phyloP scores from a whole-genome alignment of 2,797 vertebrate genomes.

The Micropoecilia bifurca region DNA sequence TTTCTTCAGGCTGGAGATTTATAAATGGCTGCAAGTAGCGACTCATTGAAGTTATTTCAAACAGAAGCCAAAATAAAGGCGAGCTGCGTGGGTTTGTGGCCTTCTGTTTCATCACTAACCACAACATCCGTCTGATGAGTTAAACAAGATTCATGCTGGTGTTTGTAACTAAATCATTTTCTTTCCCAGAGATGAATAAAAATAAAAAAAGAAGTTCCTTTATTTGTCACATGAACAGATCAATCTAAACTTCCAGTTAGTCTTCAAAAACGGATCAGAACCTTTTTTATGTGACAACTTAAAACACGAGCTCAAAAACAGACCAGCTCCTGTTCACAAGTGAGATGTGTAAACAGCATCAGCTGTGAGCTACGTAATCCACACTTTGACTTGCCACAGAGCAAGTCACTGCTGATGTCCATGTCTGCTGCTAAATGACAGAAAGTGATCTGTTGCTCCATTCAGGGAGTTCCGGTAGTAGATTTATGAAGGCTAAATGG shows the following conservation, averaged over 20 bases:
- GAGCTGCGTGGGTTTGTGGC: neutral
- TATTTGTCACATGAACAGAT: neutral
- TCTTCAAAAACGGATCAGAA: neutral
- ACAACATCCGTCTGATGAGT: neutral
- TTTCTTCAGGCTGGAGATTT: neutral
- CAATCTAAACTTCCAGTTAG: neutral
- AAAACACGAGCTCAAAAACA: neutral
- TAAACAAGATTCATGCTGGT: neutral
- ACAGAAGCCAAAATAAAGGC: neutral
- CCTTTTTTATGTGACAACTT: neutral
- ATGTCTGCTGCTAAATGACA: neutral
- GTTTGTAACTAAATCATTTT: neutral
- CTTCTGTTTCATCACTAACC: neutral
- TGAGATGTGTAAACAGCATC: neutral
- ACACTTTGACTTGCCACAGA: neutral
- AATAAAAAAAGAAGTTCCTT: neutral
- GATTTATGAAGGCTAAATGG: neutral
- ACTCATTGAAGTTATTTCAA: neutral
- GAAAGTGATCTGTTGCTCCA: neutral
- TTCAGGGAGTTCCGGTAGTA: neutral
- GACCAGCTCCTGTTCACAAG: neutral
- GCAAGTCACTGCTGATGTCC: neutral
- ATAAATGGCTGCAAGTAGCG: neutral
- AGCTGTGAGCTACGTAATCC: neutral
- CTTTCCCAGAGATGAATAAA: neutral